Evolutionary conservation across 2,113 vertebrate species (phyloP), one percentile per base, ranked within the genome.

Genomic region (Xenopus tropicalis): DNA sequence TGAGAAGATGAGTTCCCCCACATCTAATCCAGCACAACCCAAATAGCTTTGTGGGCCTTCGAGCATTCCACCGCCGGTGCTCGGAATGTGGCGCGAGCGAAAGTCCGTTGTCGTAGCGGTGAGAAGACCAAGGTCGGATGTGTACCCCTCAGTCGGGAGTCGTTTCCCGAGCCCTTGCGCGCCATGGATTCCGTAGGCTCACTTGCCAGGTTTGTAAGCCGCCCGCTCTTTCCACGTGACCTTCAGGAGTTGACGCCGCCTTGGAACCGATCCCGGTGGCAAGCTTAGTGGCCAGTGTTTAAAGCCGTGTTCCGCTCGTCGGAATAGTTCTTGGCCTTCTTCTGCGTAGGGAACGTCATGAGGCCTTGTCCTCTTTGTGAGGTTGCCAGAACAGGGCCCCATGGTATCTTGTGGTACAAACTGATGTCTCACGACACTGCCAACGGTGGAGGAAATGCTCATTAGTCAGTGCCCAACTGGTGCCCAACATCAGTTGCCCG

Each of bases 121-220:
- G 93, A 97, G 80, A 99, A 89, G 73, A 97, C 94, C 97, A 22
- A 95, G 98, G 71, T 80, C 85, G 0, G 78, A 1, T 1, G 95
- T 98, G 86, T 94, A 85, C 48, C 96, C 96, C n/a, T n/a, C 73
- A 98, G 85, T 0, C 94, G 92, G 2, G 86, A 88, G 13, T 90
- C 90, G 0, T 85, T 93, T 54, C 90, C 88, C 0, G 90, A 79
- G 24, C 96, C 94, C 79, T 96, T 98, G 9, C 95, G 91, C 1
- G 90, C 88, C 81, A 99, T 72, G 0, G 91, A 90, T n/a, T 71
- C 88, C 62, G 24, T 93, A 94, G 83, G 95, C 94, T n/a, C 43
- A 98, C 88, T n/a, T n/a, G 0, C 96, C 95, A 21, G 98, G 85
- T 85, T 98, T 98, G 68, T 96, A 98, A 70, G 94, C 95, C n/a